phyloP scores from a whole-genome alignment of 2,888 invertebrate genomes.

The Diaperis boleti region DNA sequence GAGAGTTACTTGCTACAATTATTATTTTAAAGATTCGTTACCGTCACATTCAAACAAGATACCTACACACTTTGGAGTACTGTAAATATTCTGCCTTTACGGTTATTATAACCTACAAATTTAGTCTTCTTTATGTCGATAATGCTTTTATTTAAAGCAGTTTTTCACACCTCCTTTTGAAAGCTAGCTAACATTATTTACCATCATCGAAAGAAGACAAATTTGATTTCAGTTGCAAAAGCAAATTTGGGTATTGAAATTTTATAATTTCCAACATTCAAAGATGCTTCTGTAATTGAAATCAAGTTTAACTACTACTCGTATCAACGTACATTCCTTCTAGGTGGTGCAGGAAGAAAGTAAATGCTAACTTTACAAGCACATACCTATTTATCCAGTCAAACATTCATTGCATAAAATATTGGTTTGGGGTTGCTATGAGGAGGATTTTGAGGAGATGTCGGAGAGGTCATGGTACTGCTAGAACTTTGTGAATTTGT shows the following conservation, averaged over 20 bases:
- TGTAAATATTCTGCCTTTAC: slow-evolving; percentile 60
- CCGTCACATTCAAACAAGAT: slow-evolving; percentile 34
- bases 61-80: slow-evolving; percentile 47
- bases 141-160: slow-evolving; percentile 50
- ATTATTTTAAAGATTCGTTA: slow-evolving; percentile 32
- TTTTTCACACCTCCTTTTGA: slow-evolving; percentile 5
- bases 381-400: slow-evolving; percentile 75
- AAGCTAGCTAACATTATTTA: neutral
- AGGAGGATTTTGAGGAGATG: slow-evolving; percentile 68
- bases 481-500: slow-evolving; percentile 58
- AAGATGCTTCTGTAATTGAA: too few relatives aligned
- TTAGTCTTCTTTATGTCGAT: slow-evolving; percentile 45
- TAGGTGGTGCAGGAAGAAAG: slow-evolving; percentile 20
- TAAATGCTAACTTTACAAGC: slow-evolving; percentile 54
- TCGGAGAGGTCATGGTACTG: slow-evolving; percentile 65
- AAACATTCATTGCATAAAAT: slow-evolving; percentile 90
- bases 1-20: slow-evolving; percentile 24
- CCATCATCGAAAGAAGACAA: neutral
- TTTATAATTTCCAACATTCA: too few relatives aligned
- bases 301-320: too few relatives aligned
- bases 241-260: too few relatives aligned
- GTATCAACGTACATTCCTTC: slow-evolving; percentile 6
- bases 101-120: slow-evolving; percentile 64
- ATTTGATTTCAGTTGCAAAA: too few relatives aligned
- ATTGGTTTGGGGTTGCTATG: slow-evolving; percentile 68